phyloP scores from a whole-genome alignment of 2,797 vertebrate species.

The Pygocentrus nattereri region DNA sequence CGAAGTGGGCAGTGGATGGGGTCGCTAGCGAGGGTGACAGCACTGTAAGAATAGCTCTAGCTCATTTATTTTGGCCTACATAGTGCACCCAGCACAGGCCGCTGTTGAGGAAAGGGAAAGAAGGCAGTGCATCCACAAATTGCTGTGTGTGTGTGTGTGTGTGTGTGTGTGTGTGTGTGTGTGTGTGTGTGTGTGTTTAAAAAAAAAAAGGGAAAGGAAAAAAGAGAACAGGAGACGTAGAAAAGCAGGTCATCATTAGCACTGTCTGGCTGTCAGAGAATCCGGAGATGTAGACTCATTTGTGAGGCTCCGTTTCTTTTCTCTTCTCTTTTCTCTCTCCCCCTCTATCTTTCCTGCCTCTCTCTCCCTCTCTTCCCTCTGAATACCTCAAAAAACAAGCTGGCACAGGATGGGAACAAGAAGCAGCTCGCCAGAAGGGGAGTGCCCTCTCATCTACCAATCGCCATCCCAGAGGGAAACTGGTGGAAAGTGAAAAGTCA shows the following conservation, averaged over 20 bases:
- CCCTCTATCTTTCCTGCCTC: not conserved
- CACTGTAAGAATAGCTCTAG: constrained; percentile 54
- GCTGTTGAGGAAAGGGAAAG: constrained; percentile 49
- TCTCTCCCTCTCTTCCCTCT: constrained; percentile 24
- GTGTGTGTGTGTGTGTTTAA: not conserved
- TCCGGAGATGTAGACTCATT: constrained; percentile 50
- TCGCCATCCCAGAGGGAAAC: constrained; percentile 18
- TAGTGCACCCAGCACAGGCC: constrained; percentile 43
- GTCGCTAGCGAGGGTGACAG: constrained; percentile 28
- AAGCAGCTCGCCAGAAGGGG: constrained; percentile 37
- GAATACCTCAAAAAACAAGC: constrained; percentile 36
- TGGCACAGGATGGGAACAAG: constrained; percentile 39
- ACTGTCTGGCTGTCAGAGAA: constrained; percentile 58
- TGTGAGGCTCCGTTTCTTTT: constrained; percentile 46
- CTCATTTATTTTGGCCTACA: constrained; percentile 59
- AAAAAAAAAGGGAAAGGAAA: not conserved
- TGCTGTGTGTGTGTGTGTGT: constrained; percentile 25
- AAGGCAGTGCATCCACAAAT: constrained; percentile 48
- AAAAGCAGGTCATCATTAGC: constrained; percentile 59
- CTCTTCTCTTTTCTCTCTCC: not conserved
- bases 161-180: constrained; percentile 37
- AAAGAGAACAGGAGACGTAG: constrained; percentile 50
- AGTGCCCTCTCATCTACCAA: constrained; percentile 35
- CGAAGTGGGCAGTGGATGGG: constrained; percentile 41
- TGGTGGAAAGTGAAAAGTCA: constrained; percentile 3